phyloP scores from a whole-genome alignment of 2,797 vertebrate species.

The Falco novaeseelandiae region DNA sequence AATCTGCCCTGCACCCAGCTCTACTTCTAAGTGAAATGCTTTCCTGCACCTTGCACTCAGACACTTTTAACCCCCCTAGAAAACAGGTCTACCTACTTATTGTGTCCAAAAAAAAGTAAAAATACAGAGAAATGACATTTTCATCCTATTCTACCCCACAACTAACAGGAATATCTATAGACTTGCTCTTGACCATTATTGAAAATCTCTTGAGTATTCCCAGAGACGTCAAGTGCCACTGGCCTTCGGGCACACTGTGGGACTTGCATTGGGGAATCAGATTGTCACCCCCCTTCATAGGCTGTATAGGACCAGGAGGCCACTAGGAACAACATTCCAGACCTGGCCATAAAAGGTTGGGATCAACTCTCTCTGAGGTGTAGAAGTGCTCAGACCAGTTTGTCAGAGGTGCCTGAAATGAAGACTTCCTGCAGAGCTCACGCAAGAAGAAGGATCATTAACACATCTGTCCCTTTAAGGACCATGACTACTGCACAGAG shows the following conservation, averaged over 20 bases:
- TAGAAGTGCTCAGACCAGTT: not conserved
- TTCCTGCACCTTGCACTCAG: not conserved
- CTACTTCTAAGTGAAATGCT: not conserved
- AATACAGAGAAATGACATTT: not conserved
- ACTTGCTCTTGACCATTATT: not conserved
- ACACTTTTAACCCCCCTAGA: not conserved
- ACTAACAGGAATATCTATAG: not conserved
- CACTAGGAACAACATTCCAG: not conserved
- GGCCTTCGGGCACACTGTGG: not conserved
- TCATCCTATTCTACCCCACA: not conserved
- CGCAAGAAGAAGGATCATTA: not conserved
- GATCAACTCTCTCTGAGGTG: not conserved
- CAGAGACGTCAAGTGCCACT: not conserved
- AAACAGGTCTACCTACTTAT: not conserved
- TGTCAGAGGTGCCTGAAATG: not conserved
- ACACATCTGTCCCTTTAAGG: not conserved
- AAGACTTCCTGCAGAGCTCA: not conserved
- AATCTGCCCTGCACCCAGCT: not conserved
- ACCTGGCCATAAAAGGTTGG: not conserved
- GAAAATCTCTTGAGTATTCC: not conserved
- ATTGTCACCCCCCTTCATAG: rapidly evolving
- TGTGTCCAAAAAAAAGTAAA: not conserved
- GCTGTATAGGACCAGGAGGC: not conserved
- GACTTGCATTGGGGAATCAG: not conserved
- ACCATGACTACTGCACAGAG: rapidly evolving